These are phyloP conservation scores for Salvator merianae DNA, from an alignment of 2,113 vertebrate genomes.

Conservation along the genomic window DNA sequence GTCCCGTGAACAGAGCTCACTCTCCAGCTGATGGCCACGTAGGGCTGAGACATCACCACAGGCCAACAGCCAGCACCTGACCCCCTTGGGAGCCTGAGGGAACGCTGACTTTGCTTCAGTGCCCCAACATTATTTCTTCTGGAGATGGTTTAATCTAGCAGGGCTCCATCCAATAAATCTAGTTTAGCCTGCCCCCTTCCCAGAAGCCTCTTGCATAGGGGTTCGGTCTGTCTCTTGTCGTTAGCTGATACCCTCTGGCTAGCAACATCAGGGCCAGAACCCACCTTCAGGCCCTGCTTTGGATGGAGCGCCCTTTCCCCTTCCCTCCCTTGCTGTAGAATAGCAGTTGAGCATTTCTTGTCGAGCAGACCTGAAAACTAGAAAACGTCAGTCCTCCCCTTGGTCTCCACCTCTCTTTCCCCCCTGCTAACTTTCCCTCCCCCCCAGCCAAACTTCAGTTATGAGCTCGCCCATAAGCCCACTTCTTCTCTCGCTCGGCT, in stretches of 20 bases:
- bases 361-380: background rate
- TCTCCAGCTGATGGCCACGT: background rate
- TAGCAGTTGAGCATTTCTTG: background rate
- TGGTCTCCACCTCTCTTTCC: background rate
- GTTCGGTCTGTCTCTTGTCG: background rate
- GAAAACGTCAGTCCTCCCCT: background rate
- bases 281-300: background rate
- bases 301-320: background rate
- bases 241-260: background rate
- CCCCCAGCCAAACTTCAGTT: background rate
- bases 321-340: background rate
- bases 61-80: background rate
- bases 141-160: background rate
- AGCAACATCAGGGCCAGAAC: background rate
- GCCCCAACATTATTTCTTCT: background rate
- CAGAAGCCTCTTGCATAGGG: background rate
- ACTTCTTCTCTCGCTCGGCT: conserved; percentile 43
- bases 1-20: background rate
- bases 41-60: background rate
- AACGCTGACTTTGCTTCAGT: background rate
- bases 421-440: no score
- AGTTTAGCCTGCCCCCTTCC: background rate
- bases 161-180: background rate
- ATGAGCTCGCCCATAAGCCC: conserved; percentile 1
- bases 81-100: background rate